Evolutionary conservation across 2,888 invertebrate species (phyloP).

Genomic region (Hirtodrosophila cameraria): DNA sequence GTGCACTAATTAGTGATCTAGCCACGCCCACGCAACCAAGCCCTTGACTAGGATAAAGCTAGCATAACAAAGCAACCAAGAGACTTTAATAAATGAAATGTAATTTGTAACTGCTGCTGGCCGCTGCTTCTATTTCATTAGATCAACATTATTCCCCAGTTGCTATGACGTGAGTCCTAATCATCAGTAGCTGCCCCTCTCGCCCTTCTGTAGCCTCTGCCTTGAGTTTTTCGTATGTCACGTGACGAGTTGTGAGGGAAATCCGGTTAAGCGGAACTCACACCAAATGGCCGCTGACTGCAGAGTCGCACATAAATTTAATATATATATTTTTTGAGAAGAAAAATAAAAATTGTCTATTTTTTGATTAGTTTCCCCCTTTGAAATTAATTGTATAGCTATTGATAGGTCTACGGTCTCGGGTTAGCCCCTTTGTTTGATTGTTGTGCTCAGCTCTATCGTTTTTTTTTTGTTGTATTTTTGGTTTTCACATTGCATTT

Average conservation of each 20-base stretch:
- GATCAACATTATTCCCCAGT: slow-evolving; percentile 49
- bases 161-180: slow-evolving; percentile 52
- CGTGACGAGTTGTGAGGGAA: slow-evolving; percentile 52
- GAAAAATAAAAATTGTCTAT: slow-evolving; percentile 24
- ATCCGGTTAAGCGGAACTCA: slow-evolving; percentile 71
- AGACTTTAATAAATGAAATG: slow-evolving; percentile 61
- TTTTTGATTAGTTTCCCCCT: slow-evolving; percentile 42
- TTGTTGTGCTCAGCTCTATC: slow-evolving; percentile 29
- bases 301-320: slow-evolving; percentile 71
- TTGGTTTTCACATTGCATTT: slow-evolving; percentile 51
- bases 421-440: slow-evolving; percentile 47
- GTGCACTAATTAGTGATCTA: slow-evolving; percentile 45
- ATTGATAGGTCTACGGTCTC: slow-evolving; percentile 65
- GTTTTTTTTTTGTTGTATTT: slow-evolving; percentile 1
- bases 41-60: slow-evolving; percentile 5
- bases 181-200: slow-evolving; percentile 9
- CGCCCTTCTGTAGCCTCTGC: neutral
- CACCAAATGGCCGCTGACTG: slow-evolving; percentile 68
- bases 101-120: slow-evolving; percentile 64
- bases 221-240: slow-evolving; percentile 23
- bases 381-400: slow-evolving; percentile 68
- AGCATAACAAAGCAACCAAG: slow-evolving; percentile 3
- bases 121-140: slow-evolving; percentile 57
- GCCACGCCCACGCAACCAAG: slow-evolving; percentile 15
- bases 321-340: slow-evolving; percentile 3